Conservation (phyloP, 1,140 invertebrate genomes). For the Bacillus rossius region DNA sequence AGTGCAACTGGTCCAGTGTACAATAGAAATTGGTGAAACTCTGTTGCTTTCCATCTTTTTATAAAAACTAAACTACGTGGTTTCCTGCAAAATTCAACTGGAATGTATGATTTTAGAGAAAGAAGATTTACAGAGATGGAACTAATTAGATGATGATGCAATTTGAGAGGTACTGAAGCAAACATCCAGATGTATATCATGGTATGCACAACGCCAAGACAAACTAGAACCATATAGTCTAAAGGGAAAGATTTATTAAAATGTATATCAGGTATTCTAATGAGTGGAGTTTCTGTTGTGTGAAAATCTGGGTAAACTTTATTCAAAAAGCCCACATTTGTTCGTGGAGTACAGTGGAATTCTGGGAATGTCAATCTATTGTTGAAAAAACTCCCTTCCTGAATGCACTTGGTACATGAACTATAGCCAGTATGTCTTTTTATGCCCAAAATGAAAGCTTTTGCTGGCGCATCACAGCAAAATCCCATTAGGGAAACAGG, state of each 20-base stretch:
- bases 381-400: slow-evolving; percentile 1
- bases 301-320: slow-evolving; percentile 21
- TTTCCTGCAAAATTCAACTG: slow-evolving; percentile 29
- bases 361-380: slow-evolving; percentile 6
- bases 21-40: slow-evolving; percentile 32
- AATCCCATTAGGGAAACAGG: slow-evolving; percentile 7
- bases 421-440: slow-evolving; percentile 11
- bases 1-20: slow-evolving; percentile 33
- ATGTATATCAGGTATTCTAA: slow-evolving; percentile 20
- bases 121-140: too few relatives aligned
- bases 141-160: too few relatives aligned
- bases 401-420: slow-evolving; percentile 12
- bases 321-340: slow-evolving; percentile 20
- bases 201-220: slow-evolving; percentile 29
- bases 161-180: slow-evolving; percentile 1
- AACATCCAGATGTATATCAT: slow-evolving; percentile 25
- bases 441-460: slow-evolving; percentile 10
- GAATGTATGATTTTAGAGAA: slow-evolving; percentile 11
- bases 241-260: slow-evolving; percentile 29
- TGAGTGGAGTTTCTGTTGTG: slow-evolving; percentile 16
- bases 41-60: slow-evolving; percentile 35
- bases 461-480: slow-evolving; percentile 17
- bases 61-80: slow-evolving; percentile 23
- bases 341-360: slow-evolving; percentile 12
- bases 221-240: slow-evolving; percentile 35